Evolutionary conservation across 1,140 invertebrate genomes (phyloP), one percentile per base, ranked within the genome.

Genomic region (Zelostemma sp.): DNA sequence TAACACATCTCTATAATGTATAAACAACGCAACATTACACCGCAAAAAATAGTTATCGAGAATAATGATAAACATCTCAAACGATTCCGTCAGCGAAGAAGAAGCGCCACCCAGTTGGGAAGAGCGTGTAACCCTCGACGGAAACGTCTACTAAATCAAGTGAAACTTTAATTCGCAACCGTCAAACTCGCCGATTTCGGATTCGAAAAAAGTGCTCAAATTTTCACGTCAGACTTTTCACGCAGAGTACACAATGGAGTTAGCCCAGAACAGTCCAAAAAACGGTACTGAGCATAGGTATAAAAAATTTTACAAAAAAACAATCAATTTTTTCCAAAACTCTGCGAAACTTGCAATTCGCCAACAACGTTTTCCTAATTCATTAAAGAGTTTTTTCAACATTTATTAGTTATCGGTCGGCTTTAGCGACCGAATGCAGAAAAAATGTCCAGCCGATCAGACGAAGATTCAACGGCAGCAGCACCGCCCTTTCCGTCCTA

Each of bases 21-120:
- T n/a, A n/a, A n/a, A n/a, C n/a, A n/a, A n/a, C n/a, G n/a, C n/a
- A n/a, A n/a, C n/a, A n/a, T n/a, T n/a, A n/a, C n/a, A n/a, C n/a
- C n/a, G n/a, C n/a, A n/a, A n/a, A n/a, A n/a, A n/a, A n/a, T n/a
- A n/a, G n/a, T n/a, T n/a, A n/a, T n/a, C n/a, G n/a, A n/a, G n/a
- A n/a, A n/a, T n/a, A n/a, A 82, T 82, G 78, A 64, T 80, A 41
- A 61, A 61, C 51, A 65, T 78, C 57, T 65, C 81, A 54, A 80
- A 82, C 59, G 95, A 96, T 72, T 93, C 93, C 4, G 95, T 97
- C 72, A 95, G 93, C 82, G 96, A 98, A 83, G 96, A 97, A 84
- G 95, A 97, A 81, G 77, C 97, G 38, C 95, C 96, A 1, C 90
- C 93, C 14, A 95, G 94, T 1, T 97, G 96, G 95, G 95, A 97